Evolutionary conservation across 2,888 invertebrate species (phyloP).

Genomic region (Clivina fossor): DNA sequence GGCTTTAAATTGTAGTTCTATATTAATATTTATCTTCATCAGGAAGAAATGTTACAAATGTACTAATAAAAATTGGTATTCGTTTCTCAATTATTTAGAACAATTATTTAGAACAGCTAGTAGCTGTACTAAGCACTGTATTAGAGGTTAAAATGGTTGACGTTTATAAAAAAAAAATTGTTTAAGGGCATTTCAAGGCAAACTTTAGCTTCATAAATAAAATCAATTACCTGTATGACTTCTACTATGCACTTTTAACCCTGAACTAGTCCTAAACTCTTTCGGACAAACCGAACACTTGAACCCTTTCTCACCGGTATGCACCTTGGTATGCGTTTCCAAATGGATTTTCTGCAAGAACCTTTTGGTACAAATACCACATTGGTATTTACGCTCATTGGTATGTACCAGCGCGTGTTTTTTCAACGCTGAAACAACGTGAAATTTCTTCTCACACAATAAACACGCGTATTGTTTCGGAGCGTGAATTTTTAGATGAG

Average conservation of each 20-base stretch:
- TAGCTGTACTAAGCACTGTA: no score
- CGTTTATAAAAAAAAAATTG: no score
- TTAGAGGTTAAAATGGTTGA: no score
- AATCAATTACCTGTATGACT: conserved; percentile 43
- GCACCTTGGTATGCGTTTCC: conserved; percentile 38
- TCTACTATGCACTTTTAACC: conserved; percentile 42
- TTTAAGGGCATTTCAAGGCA: no score
- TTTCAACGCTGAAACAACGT: conserved; percentile 39
- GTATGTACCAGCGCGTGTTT: conserved; percentile 43
- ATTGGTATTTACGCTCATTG: conserved; percentile 41
- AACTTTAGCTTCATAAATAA: conserved; percentile 21
- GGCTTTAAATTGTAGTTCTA: no score
- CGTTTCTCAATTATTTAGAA: no score
- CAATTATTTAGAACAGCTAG: no score
- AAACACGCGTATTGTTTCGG: conserved; percentile 39
- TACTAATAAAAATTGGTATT: no score
- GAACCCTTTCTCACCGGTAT: conserved; percentile 40
- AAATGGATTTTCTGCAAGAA: conserved; percentile 40
- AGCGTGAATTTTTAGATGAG: conserved; percentile 41
- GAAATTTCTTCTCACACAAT: conserved; percentile 41
- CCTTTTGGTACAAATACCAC: conserved; percentile 39
- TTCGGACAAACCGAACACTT: conserved; percentile 43
- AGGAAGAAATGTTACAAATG: no score
- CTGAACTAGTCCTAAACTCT: conserved; percentile 41
- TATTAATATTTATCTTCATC: no score